Base-by-base conservation (phyloP, 2,888 invertebrate species). In the Drosophila meridiana region DNA sequence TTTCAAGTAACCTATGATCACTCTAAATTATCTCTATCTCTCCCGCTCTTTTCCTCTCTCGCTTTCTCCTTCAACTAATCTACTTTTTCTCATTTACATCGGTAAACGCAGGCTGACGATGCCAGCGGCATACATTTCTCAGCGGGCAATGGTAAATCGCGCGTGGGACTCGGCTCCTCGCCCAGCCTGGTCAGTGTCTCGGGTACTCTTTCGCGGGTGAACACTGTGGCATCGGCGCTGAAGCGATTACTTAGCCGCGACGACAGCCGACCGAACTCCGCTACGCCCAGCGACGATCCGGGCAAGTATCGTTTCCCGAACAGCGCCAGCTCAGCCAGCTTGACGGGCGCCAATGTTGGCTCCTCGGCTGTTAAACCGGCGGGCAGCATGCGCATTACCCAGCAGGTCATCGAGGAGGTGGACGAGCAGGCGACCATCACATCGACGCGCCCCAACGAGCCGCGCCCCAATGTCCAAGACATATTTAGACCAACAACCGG, bases 371-470 rank as follows among this genome's bases (percentile, higher is more conserved):
- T 69, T 3, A 91, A 90, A 52, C 92, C 92, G 2, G 76, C 82
- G 3, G 93, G 93, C 52, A 95, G 95, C 82, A 95, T 95, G 94
- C 94, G 95, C 85, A 95, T 96, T 14, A 94, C 96, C 0, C 95
- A 96, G 88, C 96, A 96, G 86, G 95, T 96, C 20, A 96, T 96
- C 73, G 96, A 96, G 90, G 96, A 96, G 92, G 95, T 96, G 0
- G 97, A 97, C 89, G 97, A 97, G 90, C 97, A 97, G 92, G 94
- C 95, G 87, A 97, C 97, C 11, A 96, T 97, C 69, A 96, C 96
- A 6, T 97, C 97, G 52, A 95, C 95, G 93, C 95, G 95, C 85
- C 91, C 93, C 60, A 81, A 70, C 30, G 92, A 95, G 94, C 92
- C 85, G 90, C 94, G 95, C 71, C 96, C 96, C 1, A 95, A 95